Conservation (phyloP, 2,888 invertebrate species). For the Lasioglossum malachurum region DNA sequence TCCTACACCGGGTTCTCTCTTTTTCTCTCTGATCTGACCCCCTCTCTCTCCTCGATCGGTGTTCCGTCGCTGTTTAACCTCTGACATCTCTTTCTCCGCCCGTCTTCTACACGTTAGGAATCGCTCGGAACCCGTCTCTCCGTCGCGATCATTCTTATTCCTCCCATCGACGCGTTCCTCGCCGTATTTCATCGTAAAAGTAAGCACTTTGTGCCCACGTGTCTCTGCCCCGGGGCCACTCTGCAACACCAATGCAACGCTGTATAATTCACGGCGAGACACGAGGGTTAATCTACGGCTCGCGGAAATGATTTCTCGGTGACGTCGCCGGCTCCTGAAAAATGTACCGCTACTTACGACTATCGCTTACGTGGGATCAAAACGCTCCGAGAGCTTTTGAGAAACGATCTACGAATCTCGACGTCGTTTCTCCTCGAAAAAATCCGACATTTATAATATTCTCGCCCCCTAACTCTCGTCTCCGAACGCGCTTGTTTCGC, state of each 20-base stretch:
- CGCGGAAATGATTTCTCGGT: constrained; percentile 9
- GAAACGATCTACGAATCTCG: neutral
- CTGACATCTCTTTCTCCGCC: neutral
- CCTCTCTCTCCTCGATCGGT: neutral
- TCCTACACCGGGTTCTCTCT: constrained; percentile 5
- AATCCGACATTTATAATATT: neutral
- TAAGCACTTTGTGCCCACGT: constrained; percentile 8
- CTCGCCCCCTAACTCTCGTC: neutral
- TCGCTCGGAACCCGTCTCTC: neutral
- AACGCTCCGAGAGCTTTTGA: neutral
- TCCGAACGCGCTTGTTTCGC: neutral
- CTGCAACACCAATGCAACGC: constrained; percentile 9
- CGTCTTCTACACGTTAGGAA: neutral
- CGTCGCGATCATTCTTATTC: neutral
- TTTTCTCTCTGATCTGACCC: neutral
- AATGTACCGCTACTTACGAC: neutral
- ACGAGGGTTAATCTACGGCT: constrained; percentile 9
- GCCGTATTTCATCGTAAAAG: constrained; percentile 8
- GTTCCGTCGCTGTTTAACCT: neutral
- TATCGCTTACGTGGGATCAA: neutral
- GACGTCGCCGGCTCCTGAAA: constrained; percentile 6
- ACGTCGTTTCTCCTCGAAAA: neutral
- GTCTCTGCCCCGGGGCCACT: constrained; percentile 5
- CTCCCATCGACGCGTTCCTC: neutral
- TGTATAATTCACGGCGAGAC: constrained; percentile 5